Conservation (phyloP, 2,797 vertebrate species). For the Myotis planiceps region DNA sequence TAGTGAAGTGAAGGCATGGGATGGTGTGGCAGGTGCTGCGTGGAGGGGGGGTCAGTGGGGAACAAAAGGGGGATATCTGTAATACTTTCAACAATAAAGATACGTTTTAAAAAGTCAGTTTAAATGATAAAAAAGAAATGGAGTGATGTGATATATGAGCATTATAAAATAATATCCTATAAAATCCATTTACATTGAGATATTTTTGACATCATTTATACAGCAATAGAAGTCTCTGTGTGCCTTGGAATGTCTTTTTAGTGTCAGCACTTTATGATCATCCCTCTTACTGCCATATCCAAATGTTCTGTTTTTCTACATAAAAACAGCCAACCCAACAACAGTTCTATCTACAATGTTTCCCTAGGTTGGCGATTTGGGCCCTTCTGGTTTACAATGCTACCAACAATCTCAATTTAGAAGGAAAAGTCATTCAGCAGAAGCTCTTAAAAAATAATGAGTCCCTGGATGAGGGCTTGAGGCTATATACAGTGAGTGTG, state of each 20-base stretch:
- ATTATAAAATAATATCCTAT: not conserved
- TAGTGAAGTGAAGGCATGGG: too few species aligned
- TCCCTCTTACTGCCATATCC: not conserved
- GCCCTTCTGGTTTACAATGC: slow-evolving; percentile 91
- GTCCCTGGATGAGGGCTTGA: slow-evolving; percentile 82
- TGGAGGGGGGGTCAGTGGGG: too few species aligned
- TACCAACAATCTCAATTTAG: slow-evolving; percentile 88
- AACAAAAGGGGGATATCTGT: too few species aligned
- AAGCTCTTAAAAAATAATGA: slow-evolving; percentile 83
- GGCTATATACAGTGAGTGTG: slow-evolving; percentile 84
- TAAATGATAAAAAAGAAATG: not conserved
- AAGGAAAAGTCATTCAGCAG: slow-evolving; percentile 86
- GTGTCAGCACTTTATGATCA: not conserved
- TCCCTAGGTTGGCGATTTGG: slow-evolving; percentile 88
- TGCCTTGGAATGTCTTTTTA: not conserved
- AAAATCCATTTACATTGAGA: not conserved
- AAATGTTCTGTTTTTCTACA: not conserved
- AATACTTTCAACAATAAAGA: too few species aligned
- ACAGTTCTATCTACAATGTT: slow-evolving; percentile 56
- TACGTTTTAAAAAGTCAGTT: not conserved
- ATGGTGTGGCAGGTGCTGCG: too few species aligned
- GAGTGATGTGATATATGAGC: not conserved
- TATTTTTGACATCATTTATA: not conserved
- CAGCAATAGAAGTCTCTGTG: not conserved
- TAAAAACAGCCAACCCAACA: not conserved